Evolutionary conservation across 2,888 invertebrate species (phyloP).

Genomic region (Limulus polyphemus): DNA sequence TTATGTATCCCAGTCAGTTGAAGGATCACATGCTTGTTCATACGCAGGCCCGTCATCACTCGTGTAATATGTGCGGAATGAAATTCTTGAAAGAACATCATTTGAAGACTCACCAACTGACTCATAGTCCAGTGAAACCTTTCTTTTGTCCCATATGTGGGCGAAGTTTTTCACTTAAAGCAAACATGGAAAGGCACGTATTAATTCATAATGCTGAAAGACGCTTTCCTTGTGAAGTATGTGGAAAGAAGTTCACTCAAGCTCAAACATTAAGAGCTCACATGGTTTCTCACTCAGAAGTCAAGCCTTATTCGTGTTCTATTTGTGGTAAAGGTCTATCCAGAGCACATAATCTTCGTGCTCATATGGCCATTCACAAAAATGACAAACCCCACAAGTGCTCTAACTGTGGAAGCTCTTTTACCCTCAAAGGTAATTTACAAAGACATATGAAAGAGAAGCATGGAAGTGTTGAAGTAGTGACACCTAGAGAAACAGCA

Average conservation of each 20-base stretch:
- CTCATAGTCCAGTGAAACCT: conserved; percentile 36
- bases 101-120: conserved; percentile 37
- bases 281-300: conserved; percentile 37
- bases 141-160: conserved; percentile 35
- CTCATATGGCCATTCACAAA: conserved; percentile 38
- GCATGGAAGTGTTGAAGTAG: conserved; percentile 23
- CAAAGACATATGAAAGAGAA: conserved; percentile 27
- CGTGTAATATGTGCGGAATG: conserved; percentile 38
- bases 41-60: conserved; percentile 34
- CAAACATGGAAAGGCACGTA: conserved; percentile 37
- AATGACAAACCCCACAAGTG: conserved; percentile 37
- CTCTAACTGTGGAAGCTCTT: conserved; percentile 36
- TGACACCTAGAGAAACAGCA: conserved; percentile 13
- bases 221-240: conserved; percentile 35
- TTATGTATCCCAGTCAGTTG: conserved; percentile 37
- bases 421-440: conserved; percentile 37
- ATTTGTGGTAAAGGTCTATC: conserved; percentile 39
- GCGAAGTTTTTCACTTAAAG: conserved; percentile 37
- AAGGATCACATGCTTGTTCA: conserved; percentile 36
- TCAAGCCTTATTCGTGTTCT: conserved; percentile 37
- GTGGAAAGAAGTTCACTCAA: conserved; percentile 37
- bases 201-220: conserved; percentile 36
- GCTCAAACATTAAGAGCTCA: conserved; percentile 39
- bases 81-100: conserved; percentile 40
- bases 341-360: conserved; percentile 37